Percentiles rank a stretch among this genome's conserved stretches.
Conservation (phyloP, 2,113 vertebrate genomes). For the Seriola rivoliana region DNA sequence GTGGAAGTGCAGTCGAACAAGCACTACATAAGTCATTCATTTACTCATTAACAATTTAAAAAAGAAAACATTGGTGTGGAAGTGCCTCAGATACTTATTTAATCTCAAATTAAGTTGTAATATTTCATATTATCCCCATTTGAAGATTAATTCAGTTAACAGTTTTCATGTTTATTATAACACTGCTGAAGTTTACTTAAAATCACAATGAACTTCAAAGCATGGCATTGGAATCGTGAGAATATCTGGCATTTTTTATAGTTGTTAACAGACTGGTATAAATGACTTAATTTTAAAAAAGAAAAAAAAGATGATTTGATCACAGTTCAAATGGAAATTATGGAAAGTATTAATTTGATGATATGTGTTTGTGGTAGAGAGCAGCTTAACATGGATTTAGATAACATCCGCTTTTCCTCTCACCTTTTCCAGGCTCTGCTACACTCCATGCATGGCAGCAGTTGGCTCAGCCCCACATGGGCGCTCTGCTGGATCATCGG, state of each 20-base stretch:
- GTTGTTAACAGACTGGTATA: background rate
- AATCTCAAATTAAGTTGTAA: background rate
- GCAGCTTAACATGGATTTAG: background rate
- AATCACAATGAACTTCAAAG: background rate
- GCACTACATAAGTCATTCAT: background rate
- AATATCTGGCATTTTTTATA: background rate
- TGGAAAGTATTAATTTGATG: background rate
- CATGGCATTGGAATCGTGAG: background rate
- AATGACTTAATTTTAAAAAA: background rate
- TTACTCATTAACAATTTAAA: background rate
- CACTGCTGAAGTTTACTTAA: background rate
- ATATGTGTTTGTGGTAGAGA: background rate
- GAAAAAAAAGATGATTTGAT: too few species aligned
- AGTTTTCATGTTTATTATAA: background rate
- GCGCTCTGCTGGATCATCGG: constrained; percentile 93
- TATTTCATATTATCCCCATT: background rate
- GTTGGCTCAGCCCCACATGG: constrained; percentile 96
- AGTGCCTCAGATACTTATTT: background rate
- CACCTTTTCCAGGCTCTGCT: constrained; percentile 88
- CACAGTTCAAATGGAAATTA: background rate
- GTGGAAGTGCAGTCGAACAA: background rate
- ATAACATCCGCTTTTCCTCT: constrained; percentile 27
- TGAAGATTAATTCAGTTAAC: too few species aligned
- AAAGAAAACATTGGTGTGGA: background rate
- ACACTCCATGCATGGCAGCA: constrained; percentile 99